Base-by-base conservation (phyloP, 1,140 invertebrate species). In the Plutomurus gul region DNA sequence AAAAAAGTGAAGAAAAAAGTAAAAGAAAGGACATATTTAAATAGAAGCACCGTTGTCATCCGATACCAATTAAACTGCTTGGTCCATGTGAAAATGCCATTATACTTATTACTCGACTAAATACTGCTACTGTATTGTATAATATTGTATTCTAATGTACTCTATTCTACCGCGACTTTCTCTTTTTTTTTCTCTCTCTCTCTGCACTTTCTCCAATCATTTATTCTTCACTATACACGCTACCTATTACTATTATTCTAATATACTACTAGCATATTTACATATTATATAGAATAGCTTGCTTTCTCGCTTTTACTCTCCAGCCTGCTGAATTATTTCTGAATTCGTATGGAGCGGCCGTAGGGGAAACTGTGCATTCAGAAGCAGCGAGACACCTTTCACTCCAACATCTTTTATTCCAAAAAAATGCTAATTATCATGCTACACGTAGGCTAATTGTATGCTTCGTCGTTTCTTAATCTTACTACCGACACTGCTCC, bases 11-110 rank as follows among this genome's bases (percentile, higher is more conserved):
- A 43, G 18, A 33, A 20, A 71, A 27, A 39, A 37, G 40, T 22
- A 72, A 40, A 20, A 72, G 8, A 37, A 72, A 71, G 70, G 36
- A 40, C 18, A 72, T 8, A 43, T n/a, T 43, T 43, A 43, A 8
- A 43, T 40, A 37, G 40, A 40, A 20, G 37, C 30, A 33, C 36
- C 36, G 70, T 46, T 72, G 70, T 46, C 36, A 72, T 46, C 70
- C 39, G 70, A 18, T 72, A 27, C 37, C 70, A 72, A 43, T 46
- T 39, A 39, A 40, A 40, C 39, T 72, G 70, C 70, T 72, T 72
- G 70, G 70, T 72, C 39, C 36, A 39, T 40, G 40, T 72, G 70
- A 72, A 72, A 72, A 72, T 72, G 70, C 70, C 70, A 72, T 72
- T 72, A 72, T 72, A 40, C 16, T 40, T 46, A 65, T 65, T 36